Conservation (phyloP, 2,113 vertebrate species). For the Erinaceus europaeus region DNA sequence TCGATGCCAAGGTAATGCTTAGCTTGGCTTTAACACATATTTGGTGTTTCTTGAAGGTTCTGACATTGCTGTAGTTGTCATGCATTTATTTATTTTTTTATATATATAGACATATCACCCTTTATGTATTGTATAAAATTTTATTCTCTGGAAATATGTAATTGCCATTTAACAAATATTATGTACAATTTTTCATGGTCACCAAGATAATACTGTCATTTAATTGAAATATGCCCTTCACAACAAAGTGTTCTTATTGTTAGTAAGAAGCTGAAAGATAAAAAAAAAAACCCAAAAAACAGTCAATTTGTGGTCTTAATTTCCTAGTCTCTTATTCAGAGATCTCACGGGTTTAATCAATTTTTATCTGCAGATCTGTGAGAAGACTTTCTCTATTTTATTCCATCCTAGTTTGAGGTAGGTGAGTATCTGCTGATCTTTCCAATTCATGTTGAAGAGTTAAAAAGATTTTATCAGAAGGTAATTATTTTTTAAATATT, state of each 20-base stretch:
- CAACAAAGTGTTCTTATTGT: slow-evolving; percentile 16
- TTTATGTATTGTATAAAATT: slow-evolving; percentile 23
- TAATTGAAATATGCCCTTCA: not conserved
- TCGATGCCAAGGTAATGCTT: not conserved
- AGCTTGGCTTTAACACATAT: not conserved
- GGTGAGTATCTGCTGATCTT: slow-evolving; percentile 15
- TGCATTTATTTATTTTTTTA: not conserved
- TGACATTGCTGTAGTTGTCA: not conserved
- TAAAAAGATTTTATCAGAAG: not conserved
- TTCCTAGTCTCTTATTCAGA: not conserved
- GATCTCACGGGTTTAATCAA: slow-evolving; percentile 14
- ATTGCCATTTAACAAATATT: not conserved
- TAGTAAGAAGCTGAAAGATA: slow-evolving; percentile 16
- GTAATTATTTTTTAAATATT: too few species aligned
- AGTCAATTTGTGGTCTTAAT: not conserved
- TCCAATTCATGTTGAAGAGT: slow-evolving; percentile 18
- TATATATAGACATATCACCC: not conserved
- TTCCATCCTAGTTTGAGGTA: slow-evolving; percentile 7
- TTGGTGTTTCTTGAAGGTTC: not conserved
- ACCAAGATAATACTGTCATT: not conserved
- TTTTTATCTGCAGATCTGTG: not conserved
- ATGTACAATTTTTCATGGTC: not conserved
- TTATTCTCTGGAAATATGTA: not conserved
- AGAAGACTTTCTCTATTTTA: slow-evolving; percentile 9
- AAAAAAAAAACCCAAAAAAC: too few species aligned